Evolutionary conservation across 2,113 vertebrate species (phyloP).

Genomic region (Nothobranchius furzeri): DNA sequence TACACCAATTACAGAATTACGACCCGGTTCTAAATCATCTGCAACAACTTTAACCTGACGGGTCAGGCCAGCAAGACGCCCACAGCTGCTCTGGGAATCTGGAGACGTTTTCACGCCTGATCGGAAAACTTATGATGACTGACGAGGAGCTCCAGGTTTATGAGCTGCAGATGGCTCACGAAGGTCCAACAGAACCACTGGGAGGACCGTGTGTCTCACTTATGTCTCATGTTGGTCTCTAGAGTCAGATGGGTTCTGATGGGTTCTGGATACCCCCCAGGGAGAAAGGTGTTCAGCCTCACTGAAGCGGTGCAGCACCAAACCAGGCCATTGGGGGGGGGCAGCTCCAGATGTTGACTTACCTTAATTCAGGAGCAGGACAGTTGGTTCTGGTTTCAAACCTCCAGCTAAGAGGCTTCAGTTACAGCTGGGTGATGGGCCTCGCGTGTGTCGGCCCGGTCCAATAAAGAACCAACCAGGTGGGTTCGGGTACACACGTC

Average conservation of each 20-base stretch:
- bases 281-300: too few relatives aligned
- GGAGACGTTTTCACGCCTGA: not conserved
- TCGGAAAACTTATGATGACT: not conserved
- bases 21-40: not conserved
- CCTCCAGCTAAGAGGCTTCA: not conserved
- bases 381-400: not conserved
- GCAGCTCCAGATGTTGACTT: too few relatives aligned
- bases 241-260: too few relatives aligned
- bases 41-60: not conserved
- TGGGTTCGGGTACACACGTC: too few relatives aligned
- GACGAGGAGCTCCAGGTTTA: not conserved
- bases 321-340: too few relatives aligned
- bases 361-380: not conserved
- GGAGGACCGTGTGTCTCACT: not conserved
- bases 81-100: too few relatives aligned
- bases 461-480: too few relatives aligned
- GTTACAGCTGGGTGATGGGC: not conserved
- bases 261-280: too few relatives aligned
- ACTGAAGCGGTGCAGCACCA: too few relatives aligned
- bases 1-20: conserved; percentile 3
- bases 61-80: not conserved
- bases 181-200: not conserved
- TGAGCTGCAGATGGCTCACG: not conserved
- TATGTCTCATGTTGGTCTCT: not conserved
- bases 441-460: too few relatives aligned